A percentile compares a stretch with the other conserved stretches of the same genome.
Evolutionary conservation across 2,888 invertebrate species (phyloP).

Genomic region (Macropis europaea): DNA sequence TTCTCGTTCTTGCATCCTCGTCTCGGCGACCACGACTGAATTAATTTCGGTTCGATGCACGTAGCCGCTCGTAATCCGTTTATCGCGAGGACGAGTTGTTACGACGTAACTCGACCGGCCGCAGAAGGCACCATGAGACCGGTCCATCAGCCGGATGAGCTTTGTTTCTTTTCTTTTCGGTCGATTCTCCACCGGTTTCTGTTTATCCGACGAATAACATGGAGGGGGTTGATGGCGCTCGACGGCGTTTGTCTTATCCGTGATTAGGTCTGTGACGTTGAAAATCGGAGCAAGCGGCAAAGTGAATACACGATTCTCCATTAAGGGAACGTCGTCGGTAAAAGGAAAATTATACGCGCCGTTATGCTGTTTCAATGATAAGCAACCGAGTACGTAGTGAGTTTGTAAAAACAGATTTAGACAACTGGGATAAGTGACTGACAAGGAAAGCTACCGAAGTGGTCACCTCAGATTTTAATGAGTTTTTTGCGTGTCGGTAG

Average conservation of each 20-base stretch:
- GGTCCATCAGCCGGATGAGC: slow-evolving; percentile 6
- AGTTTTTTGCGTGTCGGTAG: too few species aligned
- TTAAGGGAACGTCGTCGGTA: not conserved
- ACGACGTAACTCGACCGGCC: slow-evolving; percentile 15
- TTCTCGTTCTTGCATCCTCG: not conserved
- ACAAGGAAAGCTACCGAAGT: too few species aligned
- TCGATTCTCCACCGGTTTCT: not conserved
- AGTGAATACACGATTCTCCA: not conserved
- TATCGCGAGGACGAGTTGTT: slow-evolving; percentile 48
- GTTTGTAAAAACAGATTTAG: too few species aligned
- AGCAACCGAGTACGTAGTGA: too few species aligned
- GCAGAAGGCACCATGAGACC: not conserved
- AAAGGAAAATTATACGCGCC: not conserved
- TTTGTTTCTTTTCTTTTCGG: not conserved
- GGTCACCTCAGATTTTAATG: too few species aligned
- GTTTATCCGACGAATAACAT: not conserved
- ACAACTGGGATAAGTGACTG: too few species aligned
- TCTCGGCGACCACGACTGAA: slow-evolving; percentile 30
- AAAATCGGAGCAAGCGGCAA: not conserved
- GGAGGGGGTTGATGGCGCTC: slow-evolving; percentile 7
- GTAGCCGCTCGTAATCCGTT: slow-evolving; percentile 65
- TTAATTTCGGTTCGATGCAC: slow-evolving; percentile 69
- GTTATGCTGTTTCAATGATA: too few species aligned
- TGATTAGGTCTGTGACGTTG: not conserved
- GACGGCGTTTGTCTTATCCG: not conserved